Conservation (phyloP, 92 coral and sea anemone genomes). For the Paragorgia papillata region DNA sequence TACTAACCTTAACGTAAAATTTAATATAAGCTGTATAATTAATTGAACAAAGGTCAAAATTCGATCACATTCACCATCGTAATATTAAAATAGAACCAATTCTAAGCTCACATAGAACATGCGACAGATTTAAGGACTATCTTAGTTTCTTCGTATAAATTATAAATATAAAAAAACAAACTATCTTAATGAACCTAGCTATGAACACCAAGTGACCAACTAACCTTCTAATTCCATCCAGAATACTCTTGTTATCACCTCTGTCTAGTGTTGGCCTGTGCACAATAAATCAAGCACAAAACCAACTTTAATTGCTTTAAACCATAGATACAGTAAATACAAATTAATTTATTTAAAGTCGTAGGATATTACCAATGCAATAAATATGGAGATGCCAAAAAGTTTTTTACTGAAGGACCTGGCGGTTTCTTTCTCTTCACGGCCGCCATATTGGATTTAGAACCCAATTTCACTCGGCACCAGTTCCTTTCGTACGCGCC, state of each 20-base stretch:
- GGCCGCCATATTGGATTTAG: slow-evolving; percentile 38
- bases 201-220: background rate
- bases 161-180: too few relatives aligned
- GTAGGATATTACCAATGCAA: slow-evolving; percentile 54
- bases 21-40: too few relatives aligned
- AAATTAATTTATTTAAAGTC: too few relatives aligned
- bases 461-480: too few relatives aligned
- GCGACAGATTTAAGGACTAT: too few relatives aligned
- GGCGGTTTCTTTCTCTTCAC: slow-evolving; percentile 47
- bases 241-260: slow-evolving; percentile 37
- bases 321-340: background rate
- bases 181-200: too few relatives aligned
- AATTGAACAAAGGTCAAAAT: too few relatives aligned
- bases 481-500: too few relatives aligned
- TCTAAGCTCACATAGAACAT: too few relatives aligned
- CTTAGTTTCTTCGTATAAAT: background rate
- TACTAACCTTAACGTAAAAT: too few relatives aligned
- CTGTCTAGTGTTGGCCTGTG: slow-evolving; percentile 62
- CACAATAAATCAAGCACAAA: background rate
- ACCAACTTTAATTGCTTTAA: background rate
- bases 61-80: too few relatives aligned
- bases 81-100: too few relatives aligned
- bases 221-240: slow-evolving; percentile 53
- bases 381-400: slow-evolving; percentile 61
- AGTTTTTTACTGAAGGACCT: slow-evolving; percentile 56